phyloP scores from a whole-genome alignment of 2,797 vertebrate genomes.

The Mus caroli region DNA sequence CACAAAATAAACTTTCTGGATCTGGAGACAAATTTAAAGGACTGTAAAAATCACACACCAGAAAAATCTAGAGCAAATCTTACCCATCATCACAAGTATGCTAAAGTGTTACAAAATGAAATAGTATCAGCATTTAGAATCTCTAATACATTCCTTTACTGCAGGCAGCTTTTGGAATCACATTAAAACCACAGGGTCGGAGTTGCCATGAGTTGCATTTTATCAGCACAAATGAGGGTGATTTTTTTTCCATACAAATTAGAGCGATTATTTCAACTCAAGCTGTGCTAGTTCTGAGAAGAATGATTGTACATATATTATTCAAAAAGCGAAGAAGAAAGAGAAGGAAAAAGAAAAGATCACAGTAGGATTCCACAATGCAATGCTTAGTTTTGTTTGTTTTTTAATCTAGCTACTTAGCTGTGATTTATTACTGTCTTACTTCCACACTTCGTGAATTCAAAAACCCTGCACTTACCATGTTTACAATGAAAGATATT shows the following conservation, averaged over 20 bases:
- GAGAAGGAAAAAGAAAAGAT: slow-evolving; percentile 55
- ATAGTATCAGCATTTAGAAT: slow-evolving; percentile 15
- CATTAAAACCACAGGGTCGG: slow-evolving; percentile 70
- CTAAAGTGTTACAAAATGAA: slow-evolving; percentile 36
- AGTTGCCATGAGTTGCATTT: slow-evolving; percentile 75
- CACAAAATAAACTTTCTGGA: neutral
- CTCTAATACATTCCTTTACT: slow-evolving; percentile 61
- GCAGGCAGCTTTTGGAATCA: slow-evolving; percentile 73
- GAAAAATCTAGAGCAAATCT: slow-evolving; percentile 46
- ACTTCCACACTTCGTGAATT: slow-evolving; percentile 58
- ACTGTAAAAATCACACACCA: slow-evolving; percentile 15
- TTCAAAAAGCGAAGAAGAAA: slow-evolving; percentile 51
- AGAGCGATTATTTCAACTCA: slow-evolving; percentile 83
- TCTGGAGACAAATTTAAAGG: slow-evolving; percentile 31
- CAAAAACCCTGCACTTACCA: slow-evolving; percentile 66
- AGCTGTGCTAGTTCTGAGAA: slow-evolving; percentile 75
- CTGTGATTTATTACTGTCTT: slow-evolving; percentile 72
- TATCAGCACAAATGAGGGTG: slow-evolving; percentile 74
- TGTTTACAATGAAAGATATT: slow-evolving; percentile 63
- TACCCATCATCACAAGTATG: slow-evolving; percentile 22
- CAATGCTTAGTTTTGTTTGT: slow-evolving; percentile 42
- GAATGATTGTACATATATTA: slow-evolving; percentile 83
- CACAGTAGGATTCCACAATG: slow-evolving; percentile 51
- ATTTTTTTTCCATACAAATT: slow-evolving; percentile 75
- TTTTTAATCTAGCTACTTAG: slow-evolving; percentile 61